Percentiles rank a stretch among this genome's conserved stretches.
Evolutionary conservation across 2,888 invertebrate genomes (phyloP).

Genomic region (Tigriopus californicus): DNA sequence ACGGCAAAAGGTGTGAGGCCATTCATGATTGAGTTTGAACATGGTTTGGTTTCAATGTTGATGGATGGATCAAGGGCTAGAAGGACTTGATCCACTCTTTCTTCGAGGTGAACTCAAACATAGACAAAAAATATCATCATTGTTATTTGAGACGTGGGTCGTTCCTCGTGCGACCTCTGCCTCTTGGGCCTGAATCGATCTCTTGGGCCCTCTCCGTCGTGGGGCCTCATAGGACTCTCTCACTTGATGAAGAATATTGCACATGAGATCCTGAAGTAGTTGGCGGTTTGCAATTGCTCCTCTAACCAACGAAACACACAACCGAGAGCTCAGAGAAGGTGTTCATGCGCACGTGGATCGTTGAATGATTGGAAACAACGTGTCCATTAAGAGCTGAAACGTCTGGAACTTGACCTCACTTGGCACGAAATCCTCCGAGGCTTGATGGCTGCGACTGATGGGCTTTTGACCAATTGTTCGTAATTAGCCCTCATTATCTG

Average conservation of each 20-base stretch:
- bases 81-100: too few species aligned
- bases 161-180: too few species aligned
- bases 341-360: slow-evolving; percentile 52
- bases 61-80: too few species aligned
- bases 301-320: slow-evolving; percentile 93
- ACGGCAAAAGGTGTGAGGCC: too few species aligned
- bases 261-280: slow-evolving; percentile 23
- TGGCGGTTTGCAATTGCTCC: slow-evolving; percentile 91
- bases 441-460: slow-evolving; percentile 56
- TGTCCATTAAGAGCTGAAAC: slow-evolving; percentile 52
- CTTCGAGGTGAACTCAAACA: too few species aligned
- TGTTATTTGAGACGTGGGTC: too few species aligned
- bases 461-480: slow-evolving; percentile 85
- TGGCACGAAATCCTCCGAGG: slow-evolving; percentile 61
- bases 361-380: slow-evolving; percentile 76
- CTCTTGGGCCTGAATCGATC: too few species aligned
- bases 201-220: neutral
- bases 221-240: neutral
- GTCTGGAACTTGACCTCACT: slow-evolving; percentile 88
- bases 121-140: too few species aligned
- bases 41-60: too few species aligned
- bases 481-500: slow-evolving; percentile 88
- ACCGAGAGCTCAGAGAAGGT: slow-evolving; percentile 85
- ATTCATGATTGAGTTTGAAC: too few species aligned
- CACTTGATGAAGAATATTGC: neutral